Percentiles rank a stretch among this genome's conserved stretches.
Evolutionary conservation across 2,888 invertebrate species (phyloP).

Genomic region (Amiota minor): DNA sequence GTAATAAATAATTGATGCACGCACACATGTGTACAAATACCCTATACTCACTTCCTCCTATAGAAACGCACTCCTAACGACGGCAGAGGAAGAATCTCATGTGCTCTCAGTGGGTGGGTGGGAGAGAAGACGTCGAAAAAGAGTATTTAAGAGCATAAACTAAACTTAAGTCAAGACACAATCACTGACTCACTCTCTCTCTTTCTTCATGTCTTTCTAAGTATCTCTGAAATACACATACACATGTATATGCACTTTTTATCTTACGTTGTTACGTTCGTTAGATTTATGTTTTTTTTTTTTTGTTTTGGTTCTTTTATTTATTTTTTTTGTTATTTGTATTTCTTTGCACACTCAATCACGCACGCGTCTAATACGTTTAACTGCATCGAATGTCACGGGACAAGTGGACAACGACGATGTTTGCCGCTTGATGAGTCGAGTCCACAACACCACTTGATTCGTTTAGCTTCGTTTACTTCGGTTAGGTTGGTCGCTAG

Average conservation of each 20-base stretch:
- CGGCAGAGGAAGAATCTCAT: background rate
- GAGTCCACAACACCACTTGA: background rate
- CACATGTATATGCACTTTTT: background rate
- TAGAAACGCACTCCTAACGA: slow-evolving; percentile 16
- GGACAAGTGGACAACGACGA: slow-evolving; percentile 18
- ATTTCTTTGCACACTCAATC: background rate
- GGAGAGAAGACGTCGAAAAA: background rate
- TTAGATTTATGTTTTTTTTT: background rate
- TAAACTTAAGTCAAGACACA: background rate
- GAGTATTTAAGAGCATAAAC: too few species aligned
- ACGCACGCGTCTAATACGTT: slow-evolving; percentile 21
- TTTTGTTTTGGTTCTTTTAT: too few species aligned
- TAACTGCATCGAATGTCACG: slow-evolving; percentile 24
- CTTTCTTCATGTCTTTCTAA: background rate
- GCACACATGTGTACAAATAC: background rate
- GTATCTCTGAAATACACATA: background rate
- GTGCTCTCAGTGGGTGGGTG: background rate
- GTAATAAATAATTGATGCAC: slow-evolving; percentile 58
- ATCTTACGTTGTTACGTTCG: background rate
- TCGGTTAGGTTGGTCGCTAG: background rate
- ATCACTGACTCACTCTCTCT: background rate
- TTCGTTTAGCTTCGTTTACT: background rate
- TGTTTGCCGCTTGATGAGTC: slow-evolving; percentile 26
- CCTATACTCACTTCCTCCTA: slow-evolving; percentile 29
- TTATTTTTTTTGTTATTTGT: background rate